Percentiles rank a stretch among this genome's conserved stretches.
These are phyloP conservation scores for Pelusios castaneus DNA, from an alignment of 2,113 vertebrate genomes.

Conservation along the genomic window DNA sequence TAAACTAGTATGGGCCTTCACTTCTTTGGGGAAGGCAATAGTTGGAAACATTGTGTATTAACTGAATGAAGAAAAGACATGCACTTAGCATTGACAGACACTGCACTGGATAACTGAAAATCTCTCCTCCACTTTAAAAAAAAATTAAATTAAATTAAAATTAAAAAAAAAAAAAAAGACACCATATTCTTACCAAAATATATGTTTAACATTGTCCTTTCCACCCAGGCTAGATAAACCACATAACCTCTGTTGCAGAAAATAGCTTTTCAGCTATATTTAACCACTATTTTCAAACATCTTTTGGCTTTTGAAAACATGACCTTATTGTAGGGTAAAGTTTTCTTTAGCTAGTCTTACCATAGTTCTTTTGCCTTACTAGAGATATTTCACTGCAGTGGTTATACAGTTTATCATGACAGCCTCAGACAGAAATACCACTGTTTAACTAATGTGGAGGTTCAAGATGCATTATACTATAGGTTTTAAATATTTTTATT, in stretches of 20 bases:
- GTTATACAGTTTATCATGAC: not conserved
- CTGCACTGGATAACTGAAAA: no score
- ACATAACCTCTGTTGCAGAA: not conserved
- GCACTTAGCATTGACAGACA: not conserved
- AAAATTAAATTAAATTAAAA: no score
- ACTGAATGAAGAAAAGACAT: not conserved
- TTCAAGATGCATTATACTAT: not conserved
- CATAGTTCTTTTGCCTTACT: not conserved
- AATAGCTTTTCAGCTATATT: not conserved
- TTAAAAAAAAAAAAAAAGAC: no score
- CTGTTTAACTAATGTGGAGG: not conserved
- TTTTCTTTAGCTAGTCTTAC: not conserved
- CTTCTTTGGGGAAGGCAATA: not conserved
- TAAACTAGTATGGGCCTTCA: not conserved
- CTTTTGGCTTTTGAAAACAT: no score
- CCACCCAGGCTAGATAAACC: fast-evolving
- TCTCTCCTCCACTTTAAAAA: no score
- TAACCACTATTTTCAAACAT: not conserved
- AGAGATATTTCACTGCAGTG: fast-evolving
- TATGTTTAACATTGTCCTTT: not conserved
- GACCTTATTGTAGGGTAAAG: not conserved
- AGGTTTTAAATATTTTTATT: not conserved
- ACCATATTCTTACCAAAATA: not conserved
- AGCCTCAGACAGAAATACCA: not conserved
- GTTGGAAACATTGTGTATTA: not conserved